Base-by-base conservation (phyloP, 1,140 invertebrate species). In the Orius laevigatus region DNA sequence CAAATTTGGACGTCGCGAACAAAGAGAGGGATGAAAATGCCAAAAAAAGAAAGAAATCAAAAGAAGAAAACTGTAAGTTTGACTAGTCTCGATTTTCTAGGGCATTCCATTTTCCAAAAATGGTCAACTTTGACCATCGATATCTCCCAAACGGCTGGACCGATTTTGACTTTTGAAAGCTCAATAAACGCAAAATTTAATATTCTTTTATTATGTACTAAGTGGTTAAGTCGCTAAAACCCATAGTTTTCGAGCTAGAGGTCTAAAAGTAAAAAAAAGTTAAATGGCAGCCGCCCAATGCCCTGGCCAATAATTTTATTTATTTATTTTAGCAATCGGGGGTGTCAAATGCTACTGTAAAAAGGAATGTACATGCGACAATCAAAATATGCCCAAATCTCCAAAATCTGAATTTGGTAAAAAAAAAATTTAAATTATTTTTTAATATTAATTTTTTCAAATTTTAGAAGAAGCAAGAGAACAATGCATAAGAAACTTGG, bases 311-410 rank as follows among this genome's bases (percentile, higher is more conserved):
- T 16, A n/a, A n/a, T n/a, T 41, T 43, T 48, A 2, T 35, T 36
- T 38, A 12, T 49, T 12, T 9, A 35, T 50, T 40, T n/a, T 35
- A 32, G 12, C 38, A 36, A 50, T 41, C 15, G 50, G 47, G 1
- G 51, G 50, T 43, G 43, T 55, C 5, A 55, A 55, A 38, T 55
- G 53, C 45, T 55, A 55, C 34, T 55, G 53, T 36, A 43, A 25
- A 19, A 38, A 18, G 5, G 31, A 4, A n/a, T 55, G 53, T 45
- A 50, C 42, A 11, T 55, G 53, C 20, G 51, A 55, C 19, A 10
- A 44, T 9, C 19, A 48, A 12, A 14, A 46, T 6, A 6, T 48
- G 14, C 47, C 47, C 0, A 25, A 32, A 38, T 34, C 47, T 18
- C 52, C 52, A 48, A 25, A 25, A 25, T 25, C 25, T 3, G 25